Conservation (phyloP, 1,140 invertebrate genomes). For the Nasonia longicornis region DNA sequence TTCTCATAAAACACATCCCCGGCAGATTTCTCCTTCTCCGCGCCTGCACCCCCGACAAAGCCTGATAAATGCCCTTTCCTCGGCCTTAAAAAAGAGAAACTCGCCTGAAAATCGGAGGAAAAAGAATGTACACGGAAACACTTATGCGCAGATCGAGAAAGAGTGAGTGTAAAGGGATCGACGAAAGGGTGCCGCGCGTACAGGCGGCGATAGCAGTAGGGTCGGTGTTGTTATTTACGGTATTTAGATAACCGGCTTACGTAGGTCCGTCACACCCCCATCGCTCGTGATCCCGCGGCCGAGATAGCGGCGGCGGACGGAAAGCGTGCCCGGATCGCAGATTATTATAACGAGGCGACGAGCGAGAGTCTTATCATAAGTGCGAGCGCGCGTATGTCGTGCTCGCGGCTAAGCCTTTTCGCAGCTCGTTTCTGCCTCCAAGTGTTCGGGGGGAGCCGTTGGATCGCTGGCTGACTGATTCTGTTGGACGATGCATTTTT, state of each 20-base stretch:
- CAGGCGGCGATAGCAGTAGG: background rate
- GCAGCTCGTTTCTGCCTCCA: background rate
- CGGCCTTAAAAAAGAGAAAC: background rate
- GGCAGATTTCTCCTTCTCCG: background rate
- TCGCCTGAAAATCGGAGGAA: background rate
- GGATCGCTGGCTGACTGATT: too few species aligned
- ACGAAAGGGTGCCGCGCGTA: constrained; percentile 23
- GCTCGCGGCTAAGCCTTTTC: constrained; percentile 3
- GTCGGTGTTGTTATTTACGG: constrained; percentile 57
- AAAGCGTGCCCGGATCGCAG: background rate
- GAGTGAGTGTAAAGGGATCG: constrained; percentile 1
- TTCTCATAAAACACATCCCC: constrained; percentile 32
- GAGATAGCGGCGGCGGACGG: constrained; percentile 23
- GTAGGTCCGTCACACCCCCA: constrained; percentile 15
- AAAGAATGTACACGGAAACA: background rate
- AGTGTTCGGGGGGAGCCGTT: too few species aligned
- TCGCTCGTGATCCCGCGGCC: constrained; percentile 13
- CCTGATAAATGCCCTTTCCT: constrained; percentile 32
- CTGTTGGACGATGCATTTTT: background rate
- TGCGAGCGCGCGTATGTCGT: background rate
- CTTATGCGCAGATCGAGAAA: background rate
- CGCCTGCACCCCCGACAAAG: background rate
- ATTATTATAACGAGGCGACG: constrained; percentile 35
- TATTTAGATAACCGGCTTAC: constrained; percentile 56
- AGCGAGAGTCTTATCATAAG: constrained; percentile 32